These are phyloP conservation scores for Pipistrellus nathusii DNA, from an alignment of 2,797 vertebrate species.

Conservation along the genomic window DNA sequence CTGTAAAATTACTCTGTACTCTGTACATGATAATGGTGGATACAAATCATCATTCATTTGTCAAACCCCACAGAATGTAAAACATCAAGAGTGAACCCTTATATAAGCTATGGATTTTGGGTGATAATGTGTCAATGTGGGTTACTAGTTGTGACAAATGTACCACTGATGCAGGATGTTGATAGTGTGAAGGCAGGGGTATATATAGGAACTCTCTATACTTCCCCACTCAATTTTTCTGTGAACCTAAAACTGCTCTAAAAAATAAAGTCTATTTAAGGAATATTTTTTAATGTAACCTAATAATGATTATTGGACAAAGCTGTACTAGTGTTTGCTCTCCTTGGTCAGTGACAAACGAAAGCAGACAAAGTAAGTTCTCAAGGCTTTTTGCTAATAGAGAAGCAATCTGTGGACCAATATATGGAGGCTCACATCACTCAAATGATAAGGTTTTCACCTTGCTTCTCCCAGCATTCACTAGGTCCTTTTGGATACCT, in stretches of 20 bases:
- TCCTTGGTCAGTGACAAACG: conserved; percentile 9
- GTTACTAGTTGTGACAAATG: neutral
- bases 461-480: neutral
- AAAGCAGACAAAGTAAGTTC: conserved; percentile 11
- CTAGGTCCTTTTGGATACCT: neutral
- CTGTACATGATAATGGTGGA: neutral
- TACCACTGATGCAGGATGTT: neutral
- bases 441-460: neutral
- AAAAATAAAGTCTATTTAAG: conserved; percentile 14
- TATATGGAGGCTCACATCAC: neutral
- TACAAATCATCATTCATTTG: neutral
- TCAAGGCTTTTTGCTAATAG: neutral
- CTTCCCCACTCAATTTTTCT: conserved; percentile 1
- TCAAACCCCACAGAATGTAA: conserved; percentile 32
- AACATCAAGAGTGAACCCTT: neutral
- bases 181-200: neutral
- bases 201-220: neutral
- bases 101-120: neutral
- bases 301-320: neutral
- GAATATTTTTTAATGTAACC: conserved; percentile 30
- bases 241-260: conserved; percentile 31
- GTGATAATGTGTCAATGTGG: neutral
- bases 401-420: neutral
- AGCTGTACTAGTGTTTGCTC: neutral
- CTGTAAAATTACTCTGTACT: neutral